Base-by-base conservation (phyloP, 2,888 invertebrate genomes). In the Eristalis arbustorum region DNA sequence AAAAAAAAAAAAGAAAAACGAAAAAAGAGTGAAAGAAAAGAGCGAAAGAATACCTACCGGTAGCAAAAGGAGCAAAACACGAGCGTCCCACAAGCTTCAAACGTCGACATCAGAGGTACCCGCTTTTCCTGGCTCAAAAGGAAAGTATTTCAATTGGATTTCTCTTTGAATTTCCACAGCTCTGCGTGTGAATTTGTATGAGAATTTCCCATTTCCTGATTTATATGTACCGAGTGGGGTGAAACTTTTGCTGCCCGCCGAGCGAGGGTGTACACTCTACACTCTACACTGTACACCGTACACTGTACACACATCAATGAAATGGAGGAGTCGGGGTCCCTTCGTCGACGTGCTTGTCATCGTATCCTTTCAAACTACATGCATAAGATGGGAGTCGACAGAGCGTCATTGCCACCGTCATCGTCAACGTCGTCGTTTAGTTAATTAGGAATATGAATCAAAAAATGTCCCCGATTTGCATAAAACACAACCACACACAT, bases 371-470 rank as follows among this genome's bases (percentile, higher is more conserved):
- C 49, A 8, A 5, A 1, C 31, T 31, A 6, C 31, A 31, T 6
- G 6, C n/a, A 14, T n/a, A 2, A 11, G 13, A 37, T 0, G 37
- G 13, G 37, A 13, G 13, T 37, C 37, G 13, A 37, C 37, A 37
- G n/a, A n/a, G 13, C 37, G 37, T 37, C 37, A 37, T 37, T 37
- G 13, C 37, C 37, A 37, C 10, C 23, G 59, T 31, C 40, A 31
- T 49, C 40, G 40, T 72, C 42, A 42, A 72, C 72, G 72, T 66
- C 63, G 73, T 80, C 71, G 80, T 75, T 80, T 73, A 76, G 81
- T 81, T 85, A 85, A 85, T 85, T 85, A 85, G 77, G 73, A 71
- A 61, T 66, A 78, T 77, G 78, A 85, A 85, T 85, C 85, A 85
- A 85, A 84, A 84, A 68, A 72, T 76, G 69, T 77, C 73, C 76